Evolutionary conservation across 2,888 invertebrate genomes (phyloP).

Genomic region (Apodemia mormo): DNA sequence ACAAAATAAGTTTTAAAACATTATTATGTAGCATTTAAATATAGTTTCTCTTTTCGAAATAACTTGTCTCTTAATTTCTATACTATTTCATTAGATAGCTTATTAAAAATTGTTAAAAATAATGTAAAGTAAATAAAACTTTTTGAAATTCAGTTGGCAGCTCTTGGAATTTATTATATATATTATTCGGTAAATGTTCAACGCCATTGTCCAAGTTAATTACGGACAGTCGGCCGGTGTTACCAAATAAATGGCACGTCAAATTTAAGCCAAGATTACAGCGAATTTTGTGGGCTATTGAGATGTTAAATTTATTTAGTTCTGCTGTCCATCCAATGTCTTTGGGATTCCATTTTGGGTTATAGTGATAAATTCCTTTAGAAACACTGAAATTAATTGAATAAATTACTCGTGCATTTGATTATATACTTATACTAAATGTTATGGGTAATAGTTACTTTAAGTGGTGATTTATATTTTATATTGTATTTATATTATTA

Average conservation of each 20-base stretch:
- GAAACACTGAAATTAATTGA: background rate
- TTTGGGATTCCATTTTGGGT: background rate
- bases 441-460: too few species aligned
- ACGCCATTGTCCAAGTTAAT: constrained; percentile 16
- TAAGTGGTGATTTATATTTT: too few species aligned
- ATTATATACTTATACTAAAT: too few species aligned
- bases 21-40: too few species aligned
- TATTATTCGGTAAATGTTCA: constrained; percentile 11
- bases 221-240: constrained; percentile 9
- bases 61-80: too few species aligned
- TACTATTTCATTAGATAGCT: too few species aligned
- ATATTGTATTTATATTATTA: too few species aligned
- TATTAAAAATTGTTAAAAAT: too few species aligned
- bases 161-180: constrained; percentile 7
- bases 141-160: background rate
- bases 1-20: too few species aligned
- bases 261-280: constrained; percentile 14
- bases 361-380: background rate
- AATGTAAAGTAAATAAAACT: too few species aligned
- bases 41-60: too few species aligned
- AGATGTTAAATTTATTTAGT: constrained; percentile 15
- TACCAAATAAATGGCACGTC: constrained; percentile 18
- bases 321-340: constrained; percentile 2
- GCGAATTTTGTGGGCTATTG: constrained; percentile 9
- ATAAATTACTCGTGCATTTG: too few species aligned